phyloP scores from a whole-genome alignment of 1,140 invertebrate genomes.

The Colletes latitarsis region DNA sequence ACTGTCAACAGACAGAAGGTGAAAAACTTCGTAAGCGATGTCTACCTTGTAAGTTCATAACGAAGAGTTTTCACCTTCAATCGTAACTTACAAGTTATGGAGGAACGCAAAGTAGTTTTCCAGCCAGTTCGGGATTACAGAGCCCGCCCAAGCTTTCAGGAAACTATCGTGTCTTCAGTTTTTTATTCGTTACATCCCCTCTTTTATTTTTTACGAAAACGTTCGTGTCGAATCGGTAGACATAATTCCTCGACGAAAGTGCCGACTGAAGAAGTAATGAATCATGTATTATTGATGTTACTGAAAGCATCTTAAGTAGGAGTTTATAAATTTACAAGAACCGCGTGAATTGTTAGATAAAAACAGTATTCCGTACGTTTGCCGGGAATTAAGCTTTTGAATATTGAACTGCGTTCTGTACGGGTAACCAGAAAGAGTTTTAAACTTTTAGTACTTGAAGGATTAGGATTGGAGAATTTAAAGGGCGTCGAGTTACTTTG shows the following conservation, averaged over 20 bases:
- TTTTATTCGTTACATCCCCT: background rate
- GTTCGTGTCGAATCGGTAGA: background rate
- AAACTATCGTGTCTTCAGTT: background rate
- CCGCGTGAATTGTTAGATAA: background rate
- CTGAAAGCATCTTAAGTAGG: background rate
- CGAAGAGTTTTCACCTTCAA: conserved; percentile 28
- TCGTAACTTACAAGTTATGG: conserved; percentile 41
- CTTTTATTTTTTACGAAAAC: conserved; percentile 9
- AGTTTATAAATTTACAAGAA: conserved; percentile 6
- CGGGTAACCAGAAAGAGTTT: too few species aligned
- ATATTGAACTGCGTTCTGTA: too few species aligned
- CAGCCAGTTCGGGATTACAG: background rate
- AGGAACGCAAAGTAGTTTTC: conserved; percentile 14
- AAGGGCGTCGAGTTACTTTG: too few species aligned
- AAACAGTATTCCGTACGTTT: background rate
- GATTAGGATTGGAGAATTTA: too few species aligned
- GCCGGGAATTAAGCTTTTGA: too few species aligned
- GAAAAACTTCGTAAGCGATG: conserved; percentile 41
- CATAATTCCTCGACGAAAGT: background rate
- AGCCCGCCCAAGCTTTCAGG: background rate
- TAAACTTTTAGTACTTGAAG: too few species aligned
- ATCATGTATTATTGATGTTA: conserved; percentile 2
- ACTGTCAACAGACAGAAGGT: conserved; percentile 19
- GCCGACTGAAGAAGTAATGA: background rate
- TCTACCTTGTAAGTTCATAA: conserved; percentile 30